These are phyloP conservation scores for Australoheros scitulus DNA, from an alignment of 2,113 vertebrate genomes.

Conservation along the genomic window DNA sequence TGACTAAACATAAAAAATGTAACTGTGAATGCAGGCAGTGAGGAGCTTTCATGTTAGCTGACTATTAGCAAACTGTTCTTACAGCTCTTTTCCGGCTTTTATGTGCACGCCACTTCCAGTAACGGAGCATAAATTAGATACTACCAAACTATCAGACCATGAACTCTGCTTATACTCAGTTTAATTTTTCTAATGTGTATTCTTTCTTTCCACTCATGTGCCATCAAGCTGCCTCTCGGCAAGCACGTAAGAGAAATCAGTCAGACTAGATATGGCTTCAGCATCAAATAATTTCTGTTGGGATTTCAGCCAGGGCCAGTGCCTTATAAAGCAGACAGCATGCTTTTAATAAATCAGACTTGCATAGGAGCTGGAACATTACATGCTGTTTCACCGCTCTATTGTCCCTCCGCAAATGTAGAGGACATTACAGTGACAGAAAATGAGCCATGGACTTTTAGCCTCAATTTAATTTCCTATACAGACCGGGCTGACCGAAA, in stretches of 20 bases:
- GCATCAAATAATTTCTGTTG: slow-evolving; percentile 58
- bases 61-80: background rate
- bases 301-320: slow-evolving; percentile 44
- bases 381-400: slow-evolving; percentile 45
- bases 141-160: background rate
- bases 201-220: background rate
- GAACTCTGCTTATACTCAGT: background rate
- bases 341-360: slow-evolving; percentile 61
- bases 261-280: background rate
- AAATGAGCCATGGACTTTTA: slow-evolving; percentile 4
- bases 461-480: slow-evolving; percentile 40
- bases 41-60: background rate
- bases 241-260: slow-evolving; percentile 23
- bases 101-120: background rate
- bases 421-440: background rate
- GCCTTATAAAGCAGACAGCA: slow-evolving; percentile 48
- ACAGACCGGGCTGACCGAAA: background rate
- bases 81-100: background rate
- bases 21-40: background rate
- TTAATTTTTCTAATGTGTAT: background rate
- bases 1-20: background rate
- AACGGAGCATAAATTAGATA: background rate
- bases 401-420: slow-evolving; percentile 52
- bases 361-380: slow-evolving; percentile 41
- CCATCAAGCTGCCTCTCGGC: slow-evolving; percentile 22